Conservation (phyloP, 2,888 invertebrate genomes). For the Tenthredo notha region DNA sequence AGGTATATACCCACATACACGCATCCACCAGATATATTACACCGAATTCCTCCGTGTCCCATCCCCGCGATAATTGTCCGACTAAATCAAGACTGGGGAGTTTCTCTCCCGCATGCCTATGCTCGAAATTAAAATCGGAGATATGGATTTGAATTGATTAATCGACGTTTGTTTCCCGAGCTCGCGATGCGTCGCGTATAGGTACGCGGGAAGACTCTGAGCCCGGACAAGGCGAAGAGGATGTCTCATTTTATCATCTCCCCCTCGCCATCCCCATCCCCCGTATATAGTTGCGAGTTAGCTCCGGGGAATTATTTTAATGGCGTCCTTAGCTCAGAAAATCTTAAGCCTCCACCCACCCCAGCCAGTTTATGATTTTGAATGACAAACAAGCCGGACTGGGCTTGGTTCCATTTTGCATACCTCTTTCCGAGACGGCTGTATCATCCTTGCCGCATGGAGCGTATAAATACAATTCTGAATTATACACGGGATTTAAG, state of each 20-base stretch:
- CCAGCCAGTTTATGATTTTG: conserved; percentile 53
- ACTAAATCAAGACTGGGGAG: neutral
- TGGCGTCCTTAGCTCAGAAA: conserved; percentile 41
- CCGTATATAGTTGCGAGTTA: neutral
- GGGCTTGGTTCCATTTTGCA: conserved; percentile 53
- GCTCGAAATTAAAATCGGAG: neutral
- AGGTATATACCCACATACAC: neutral
- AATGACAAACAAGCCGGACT: conserved; percentile 60
- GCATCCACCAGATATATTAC: neutral
- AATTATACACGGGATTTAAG: neutral
- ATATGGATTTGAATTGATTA: neutral
- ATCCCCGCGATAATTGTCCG: neutral
- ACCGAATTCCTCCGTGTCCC: neutral
- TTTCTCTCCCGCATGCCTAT: neutral
- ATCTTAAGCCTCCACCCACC: conserved; percentile 42
- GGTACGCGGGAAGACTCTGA: too few species aligned
- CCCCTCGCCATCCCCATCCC: neutral
- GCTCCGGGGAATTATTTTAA: conserved; percentile 45
- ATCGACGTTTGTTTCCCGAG: neutral
- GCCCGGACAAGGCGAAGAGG: neutral
- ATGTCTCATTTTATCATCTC: conserved; percentile 14
- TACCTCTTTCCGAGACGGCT: conserved; percentile 20
- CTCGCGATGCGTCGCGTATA: neutral
- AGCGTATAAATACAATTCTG: conserved; percentile 21
- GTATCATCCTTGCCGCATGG: neutral